A percentile compares a stretch with the other conserved stretches of the same genome.
Conservation (phyloP, 1,140 invertebrate species). For the Heliconius eleuchia region DNA sequence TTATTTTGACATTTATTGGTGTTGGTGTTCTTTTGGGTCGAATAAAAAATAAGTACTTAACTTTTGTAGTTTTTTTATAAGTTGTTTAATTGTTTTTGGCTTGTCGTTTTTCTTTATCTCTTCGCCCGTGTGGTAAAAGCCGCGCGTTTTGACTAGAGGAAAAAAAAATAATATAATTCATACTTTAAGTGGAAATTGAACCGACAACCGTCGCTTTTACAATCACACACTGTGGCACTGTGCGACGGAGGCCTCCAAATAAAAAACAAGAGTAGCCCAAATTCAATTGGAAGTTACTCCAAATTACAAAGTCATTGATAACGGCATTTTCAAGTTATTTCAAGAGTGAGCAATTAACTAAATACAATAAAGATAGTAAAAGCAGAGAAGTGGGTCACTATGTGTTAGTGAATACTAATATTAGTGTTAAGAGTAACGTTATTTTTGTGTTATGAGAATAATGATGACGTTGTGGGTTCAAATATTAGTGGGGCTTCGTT, state of each 20-base stretch:
- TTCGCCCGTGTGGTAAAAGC: too few relatives aligned
- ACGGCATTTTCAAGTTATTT: slow-evolving; percentile 7
- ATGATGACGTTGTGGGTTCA: too few relatives aligned
- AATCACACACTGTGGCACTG: too few relatives aligned
- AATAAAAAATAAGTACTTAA: slow-evolving; percentile 16
- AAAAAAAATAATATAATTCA: too few relatives aligned
- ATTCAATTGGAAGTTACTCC: neutral
- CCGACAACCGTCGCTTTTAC: too few relatives aligned
- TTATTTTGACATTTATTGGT: slow-evolving; percentile 38
- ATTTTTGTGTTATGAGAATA: neutral
- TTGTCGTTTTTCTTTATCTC: too few relatives aligned
- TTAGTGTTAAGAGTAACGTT: slow-evolving; percentile 7
- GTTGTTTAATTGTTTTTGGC: too few relatives aligned
- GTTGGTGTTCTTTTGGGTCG: slow-evolving; percentile 41
- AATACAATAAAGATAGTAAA: slow-evolving; percentile 38
- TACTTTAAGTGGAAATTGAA: too few relatives aligned
- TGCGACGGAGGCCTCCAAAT: too few relatives aligned
- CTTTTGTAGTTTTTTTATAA: too few relatives aligned
- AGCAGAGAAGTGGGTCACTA: slow-evolving; percentile 39
- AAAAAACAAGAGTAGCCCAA: neutral
- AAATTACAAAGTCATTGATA: slow-evolving; percentile 22
- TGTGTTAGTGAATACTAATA: slow-evolving; percentile 12
- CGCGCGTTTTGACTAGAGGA: too few relatives aligned
- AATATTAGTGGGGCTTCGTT: too few relatives aligned
- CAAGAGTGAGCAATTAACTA: slow-evolving; percentile 28